A percentile compares a stretch with the other conserved stretches of the same genome.
These are phyloP conservation scores for Cephus sareptanus DNA, from an alignment of 2,888 invertebrate species.

Conservation along the genomic window DNA sequence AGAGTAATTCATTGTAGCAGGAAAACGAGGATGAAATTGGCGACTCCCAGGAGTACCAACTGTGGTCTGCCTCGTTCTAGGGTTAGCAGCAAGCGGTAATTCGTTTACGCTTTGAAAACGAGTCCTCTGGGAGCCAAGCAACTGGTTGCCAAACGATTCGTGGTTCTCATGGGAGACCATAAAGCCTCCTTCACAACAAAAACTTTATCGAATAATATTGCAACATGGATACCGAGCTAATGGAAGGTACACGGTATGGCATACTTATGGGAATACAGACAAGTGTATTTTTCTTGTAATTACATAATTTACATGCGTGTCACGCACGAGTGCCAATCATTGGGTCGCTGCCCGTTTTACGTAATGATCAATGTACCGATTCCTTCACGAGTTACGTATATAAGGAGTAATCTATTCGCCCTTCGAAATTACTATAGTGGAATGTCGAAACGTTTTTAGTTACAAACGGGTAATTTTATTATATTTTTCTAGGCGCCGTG, in stretches of 20 bases:
- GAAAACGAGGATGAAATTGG: background rate
- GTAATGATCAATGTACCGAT: no score
- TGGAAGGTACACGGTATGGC: background rate
- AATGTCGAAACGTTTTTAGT: background rate
- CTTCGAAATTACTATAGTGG: background rate
- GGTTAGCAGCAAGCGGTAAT: constrained; percentile 26
- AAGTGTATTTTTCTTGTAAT: background rate
- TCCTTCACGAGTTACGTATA: background rate
- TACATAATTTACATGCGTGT: background rate
- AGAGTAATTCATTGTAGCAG: background rate
- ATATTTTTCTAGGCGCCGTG: background rate
- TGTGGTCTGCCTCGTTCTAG: background rate
- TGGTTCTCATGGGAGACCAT: background rate
- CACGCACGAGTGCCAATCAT: background rate
- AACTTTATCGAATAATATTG: background rate
- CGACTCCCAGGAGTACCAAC: background rate
- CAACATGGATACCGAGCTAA: background rate
- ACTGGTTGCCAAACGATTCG: constrained; percentile 58
- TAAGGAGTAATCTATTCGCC: background rate
- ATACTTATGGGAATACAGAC: no score
- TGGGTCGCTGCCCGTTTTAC: background rate
- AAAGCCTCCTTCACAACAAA: background rate
- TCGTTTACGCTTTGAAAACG: constrained; percentile 52
- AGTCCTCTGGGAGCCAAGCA: constrained; percentile 58
- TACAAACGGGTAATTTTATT: background rate